Conservation (phyloP, 2,797 vertebrate genomes). For the Mormyrops boulengeri region DNA sequence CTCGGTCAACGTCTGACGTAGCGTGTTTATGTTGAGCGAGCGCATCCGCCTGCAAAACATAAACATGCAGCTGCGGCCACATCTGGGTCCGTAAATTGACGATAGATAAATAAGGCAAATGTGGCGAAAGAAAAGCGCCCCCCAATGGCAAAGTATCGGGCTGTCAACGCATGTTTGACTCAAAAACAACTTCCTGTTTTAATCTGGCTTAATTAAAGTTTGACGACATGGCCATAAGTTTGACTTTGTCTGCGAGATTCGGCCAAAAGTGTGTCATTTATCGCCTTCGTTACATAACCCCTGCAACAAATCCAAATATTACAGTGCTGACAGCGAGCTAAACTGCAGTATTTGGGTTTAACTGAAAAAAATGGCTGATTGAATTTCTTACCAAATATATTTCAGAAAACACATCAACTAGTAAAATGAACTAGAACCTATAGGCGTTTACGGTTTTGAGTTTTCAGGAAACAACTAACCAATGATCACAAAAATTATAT, state of each 20-base stretch:
- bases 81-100: neutral
- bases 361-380: neutral
- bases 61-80: neutral
- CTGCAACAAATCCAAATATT: neutral
- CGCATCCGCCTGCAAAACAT: conserved; percentile 7
- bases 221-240: neutral
- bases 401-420: neutral
- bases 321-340: neutral
- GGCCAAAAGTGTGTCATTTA: neutral
- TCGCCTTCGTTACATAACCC: neutral
- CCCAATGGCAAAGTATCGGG: neutral
- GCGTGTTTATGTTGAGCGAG: neutral
- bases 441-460: neutral
- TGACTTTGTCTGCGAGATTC: neutral
- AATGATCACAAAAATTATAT: neutral
- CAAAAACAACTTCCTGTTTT: neutral
- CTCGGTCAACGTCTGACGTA: neutral
- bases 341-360: neutral
- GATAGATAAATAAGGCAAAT: neutral
- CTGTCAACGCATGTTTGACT: neutral
- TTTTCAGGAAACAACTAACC: neutral
- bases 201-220: neutral
- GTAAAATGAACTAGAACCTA: neutral
- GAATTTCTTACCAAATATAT: neutral
- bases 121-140: neutral